These are phyloP conservation scores for Thalassaphorura encarpata DNA, from an alignment of 1,140 invertebrate species.

Conservation along the genomic window DNA sequence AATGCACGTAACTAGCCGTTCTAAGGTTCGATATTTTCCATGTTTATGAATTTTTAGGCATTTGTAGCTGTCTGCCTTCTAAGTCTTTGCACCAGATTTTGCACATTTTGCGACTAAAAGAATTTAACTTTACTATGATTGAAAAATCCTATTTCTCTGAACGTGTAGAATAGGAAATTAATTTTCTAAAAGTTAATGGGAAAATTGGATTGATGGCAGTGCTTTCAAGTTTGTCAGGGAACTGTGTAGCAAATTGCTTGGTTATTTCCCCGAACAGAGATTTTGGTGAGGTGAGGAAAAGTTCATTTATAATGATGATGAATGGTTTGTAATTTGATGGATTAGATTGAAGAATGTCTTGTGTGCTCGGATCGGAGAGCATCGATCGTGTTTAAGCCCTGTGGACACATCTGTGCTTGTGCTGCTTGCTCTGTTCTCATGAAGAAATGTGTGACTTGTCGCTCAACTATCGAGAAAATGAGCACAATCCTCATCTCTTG, in stretches of 20 bases:
- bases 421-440: constrained; percentile 69
- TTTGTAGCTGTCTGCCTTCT: too few species aligned
- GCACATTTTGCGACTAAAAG: too few species aligned
- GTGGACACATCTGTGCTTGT: constrained; percentile 63
- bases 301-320: constrained; percentile 28
- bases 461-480: constrained; percentile 73
- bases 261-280: constrained; percentile 7
- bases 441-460: constrained; percentile 89
- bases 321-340: constrained; percentile 26
- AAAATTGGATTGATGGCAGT: too few species aligned
- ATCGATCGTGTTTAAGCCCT: constrained; percentile 81
- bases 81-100: too few species aligned
- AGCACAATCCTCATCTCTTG: constrained; percentile 58
- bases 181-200: too few species aligned
- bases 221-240: too few species aligned
- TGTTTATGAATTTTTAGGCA: too few species aligned
- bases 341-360: constrained; percentile 87
- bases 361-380: constrained; percentile 91
- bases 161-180: too few species aligned
- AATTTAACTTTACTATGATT: too few species aligned
- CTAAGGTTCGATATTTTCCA: constrained; percentile 49
- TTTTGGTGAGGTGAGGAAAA: constrained; percentile 10
- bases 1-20: constrained; percentile 61
- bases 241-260: too few species aligned
- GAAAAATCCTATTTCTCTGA: too few species aligned